phyloP scores from a whole-genome alignment of 2,888 invertebrate genomes.

The Ptychoptera contaminata region DNA sequence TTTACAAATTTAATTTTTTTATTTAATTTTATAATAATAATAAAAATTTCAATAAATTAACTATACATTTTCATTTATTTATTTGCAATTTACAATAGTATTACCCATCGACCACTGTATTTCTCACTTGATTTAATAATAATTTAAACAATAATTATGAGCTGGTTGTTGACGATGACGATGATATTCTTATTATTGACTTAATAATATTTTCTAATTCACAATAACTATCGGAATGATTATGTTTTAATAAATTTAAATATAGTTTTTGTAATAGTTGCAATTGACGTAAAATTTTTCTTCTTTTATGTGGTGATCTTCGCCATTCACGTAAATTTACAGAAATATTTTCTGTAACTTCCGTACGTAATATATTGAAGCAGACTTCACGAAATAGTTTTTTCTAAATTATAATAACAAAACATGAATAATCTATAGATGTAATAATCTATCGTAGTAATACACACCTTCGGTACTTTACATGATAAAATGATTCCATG shows the following conservation, averaged over 20 bases:
- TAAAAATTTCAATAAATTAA: too few species aligned
- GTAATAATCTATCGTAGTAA: too few species aligned
- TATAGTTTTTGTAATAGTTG: conserved; percentile 7
- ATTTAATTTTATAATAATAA: too few species aligned
- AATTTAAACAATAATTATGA: too few species aligned
- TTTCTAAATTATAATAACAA: conserved; percentile 1
- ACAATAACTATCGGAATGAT: conserved; percentile 1
- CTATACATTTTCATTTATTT: too few species aligned
- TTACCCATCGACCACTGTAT: too few species aligned
- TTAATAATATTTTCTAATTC: not conserved
- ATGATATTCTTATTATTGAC: too few species aligned
- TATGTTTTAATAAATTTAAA: conserved; percentile 4
- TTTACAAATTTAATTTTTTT: too few species aligned
- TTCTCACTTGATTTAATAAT: too few species aligned
- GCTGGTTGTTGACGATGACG: too few species aligned
- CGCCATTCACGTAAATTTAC: conserved; percentile 9
- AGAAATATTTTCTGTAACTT: conserved; percentile 8
- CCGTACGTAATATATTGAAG: conserved; percentile 6
- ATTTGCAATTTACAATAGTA: too few species aligned
- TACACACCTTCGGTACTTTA: conserved; percentile 27
- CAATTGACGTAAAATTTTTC: conserved; percentile 7
- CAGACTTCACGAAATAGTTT: conserved; percentile 5
- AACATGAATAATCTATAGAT: conserved; percentile 14
- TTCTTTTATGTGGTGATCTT: conserved; percentile 4
- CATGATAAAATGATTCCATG: conserved; percentile 40